Percentiles rank a stretch among this genome's conserved stretches.
Conservation (phyloP, 1,140 invertebrate genomes). For the Whitmania pigra region DNA sequence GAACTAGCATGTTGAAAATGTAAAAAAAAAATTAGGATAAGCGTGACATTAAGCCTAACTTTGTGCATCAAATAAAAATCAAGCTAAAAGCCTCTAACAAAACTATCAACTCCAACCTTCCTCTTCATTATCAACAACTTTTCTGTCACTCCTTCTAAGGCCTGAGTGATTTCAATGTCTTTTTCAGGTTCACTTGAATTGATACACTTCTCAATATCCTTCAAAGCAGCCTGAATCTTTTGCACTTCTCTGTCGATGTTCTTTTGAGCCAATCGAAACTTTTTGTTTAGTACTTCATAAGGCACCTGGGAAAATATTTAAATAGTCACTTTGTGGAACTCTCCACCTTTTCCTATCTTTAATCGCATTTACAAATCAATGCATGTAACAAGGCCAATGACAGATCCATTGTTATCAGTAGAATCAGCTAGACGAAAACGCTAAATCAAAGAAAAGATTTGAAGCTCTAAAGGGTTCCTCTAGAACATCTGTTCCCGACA, state of each 20-base stretch:
- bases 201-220: slow-evolving; percentile 67
- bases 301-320: slow-evolving; percentile 59
- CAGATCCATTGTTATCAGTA: no score
- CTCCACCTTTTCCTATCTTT: neutral
- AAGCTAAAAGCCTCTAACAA: neutral
- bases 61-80: neutral
- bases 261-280: slow-evolving; percentile 86
- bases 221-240: slow-evolving; percentile 62
- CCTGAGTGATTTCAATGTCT: slow-evolving; percentile 57
- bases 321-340: neutral
- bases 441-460: neutral
- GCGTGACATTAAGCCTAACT: neutral
- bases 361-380: neutral
- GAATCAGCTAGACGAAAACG: no score
- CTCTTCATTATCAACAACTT: slow-evolving; percentile 77
- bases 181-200: slow-evolving; percentile 32
- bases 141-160: slow-evolving; percentile 75
- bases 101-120: slow-evolving; percentile 48
- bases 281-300: slow-evolving; percentile 94
- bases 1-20: neutral
- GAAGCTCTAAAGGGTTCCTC: neutral
- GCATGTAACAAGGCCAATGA: neutral
- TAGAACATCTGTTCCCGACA: slow-evolving; percentile 16
- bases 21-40: neutral
- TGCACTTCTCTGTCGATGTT: slow-evolving; percentile 80